Evolutionary conservation across 2,888 invertebrate species (phyloP), one percentile per base, ranked within the genome.

Genomic region (Acanthosepion esculentum): DNA sequence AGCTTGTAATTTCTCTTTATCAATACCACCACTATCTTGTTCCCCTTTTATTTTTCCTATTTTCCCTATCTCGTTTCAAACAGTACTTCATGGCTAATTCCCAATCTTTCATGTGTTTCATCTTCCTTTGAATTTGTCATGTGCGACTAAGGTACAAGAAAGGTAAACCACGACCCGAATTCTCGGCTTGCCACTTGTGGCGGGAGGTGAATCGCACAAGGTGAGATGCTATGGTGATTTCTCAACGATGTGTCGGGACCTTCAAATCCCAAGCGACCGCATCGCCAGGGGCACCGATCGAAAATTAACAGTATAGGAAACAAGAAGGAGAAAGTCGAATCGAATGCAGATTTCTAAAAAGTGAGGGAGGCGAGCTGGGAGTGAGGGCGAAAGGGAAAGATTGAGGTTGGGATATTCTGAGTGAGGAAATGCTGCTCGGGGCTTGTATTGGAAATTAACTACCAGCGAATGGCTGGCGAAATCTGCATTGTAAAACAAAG

Each of bases 141-240:
- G 78, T 78, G 78, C 78, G 78, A 15, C n/a, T 78, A 12, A 6
- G 33, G 33, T 15, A 33, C n/a, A 33, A 5, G n/a, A 12, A n/a
- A 23, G 78, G 78, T 33, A n/a, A n/a, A n/a, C n/a, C 78, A 10
- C 78, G 78, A 78, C n/a, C n/a, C 78, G 78, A 78, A 15, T 78
- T 78, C 33, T 12, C n/a, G 15, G n/a, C 33, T 78, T 78, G n/a
- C 78, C 78, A 78, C 78, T 78, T 78, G 78, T 78, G 78, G 78
- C 78, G 78, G 78, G 78, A 78, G 78, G 78, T 78, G n/a, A 78
- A 78, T 7, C 78, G n/a, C 78, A 78, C 78, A 78, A 78, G n/a
- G n/a, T 78, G n/a, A 78, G 78, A 78, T 78, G 78, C n/a, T 78
- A 78, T 78, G n/a, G 78, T 78, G 78, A 78, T 78, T 78, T 78